A percentile compares a stretch with the other conserved stretches of the same genome.
Conservation (phyloP, 2,888 invertebrate species). For the Lepas anatifera region DNA sequence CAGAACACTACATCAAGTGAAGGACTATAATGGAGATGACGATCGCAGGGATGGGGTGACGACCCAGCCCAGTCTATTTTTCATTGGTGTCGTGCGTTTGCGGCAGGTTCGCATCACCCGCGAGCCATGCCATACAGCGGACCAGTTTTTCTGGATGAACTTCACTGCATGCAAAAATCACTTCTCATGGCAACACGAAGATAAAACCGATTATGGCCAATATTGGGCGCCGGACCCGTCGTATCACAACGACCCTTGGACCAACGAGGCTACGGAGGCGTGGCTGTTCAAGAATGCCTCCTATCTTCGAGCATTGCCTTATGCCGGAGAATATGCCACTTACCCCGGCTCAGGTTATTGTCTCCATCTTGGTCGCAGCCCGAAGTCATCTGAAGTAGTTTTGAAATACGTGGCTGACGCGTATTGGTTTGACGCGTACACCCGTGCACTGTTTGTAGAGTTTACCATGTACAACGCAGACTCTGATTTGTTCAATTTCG, state of each 20-base stretch:
- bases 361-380: conserved; percentile 20
- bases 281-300: background rate
- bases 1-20: background rate
- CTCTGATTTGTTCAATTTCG: conserved; percentile 20
- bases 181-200: background rate
- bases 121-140: conserved; percentile 15
- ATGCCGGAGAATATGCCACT: conserved; percentile 14
- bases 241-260: background rate
- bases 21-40: background rate
- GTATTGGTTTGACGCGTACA: conserved; percentile 38
- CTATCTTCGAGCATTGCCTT: background rate
- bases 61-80: background rate
- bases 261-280: conserved; percentile 9
- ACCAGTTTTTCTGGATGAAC: conserved; percentile 13
- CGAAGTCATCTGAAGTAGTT: conserved; percentile 17
- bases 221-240: background rate
- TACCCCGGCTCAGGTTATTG: conserved; percentile 22
- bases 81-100: conserved; percentile 24
- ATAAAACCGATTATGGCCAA: background rate
- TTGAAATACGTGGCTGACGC: conserved; percentile 29
- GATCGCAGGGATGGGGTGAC: background rate
- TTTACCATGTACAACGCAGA: conserved; percentile 39
- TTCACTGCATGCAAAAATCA: background rate
- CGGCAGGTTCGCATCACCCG: conserved; percentile 22
- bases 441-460: conserved; percentile 40